Base-by-base conservation (phyloP, 1,140 invertebrate genomes). In the Pseudomyrmex pallidus region DNA sequence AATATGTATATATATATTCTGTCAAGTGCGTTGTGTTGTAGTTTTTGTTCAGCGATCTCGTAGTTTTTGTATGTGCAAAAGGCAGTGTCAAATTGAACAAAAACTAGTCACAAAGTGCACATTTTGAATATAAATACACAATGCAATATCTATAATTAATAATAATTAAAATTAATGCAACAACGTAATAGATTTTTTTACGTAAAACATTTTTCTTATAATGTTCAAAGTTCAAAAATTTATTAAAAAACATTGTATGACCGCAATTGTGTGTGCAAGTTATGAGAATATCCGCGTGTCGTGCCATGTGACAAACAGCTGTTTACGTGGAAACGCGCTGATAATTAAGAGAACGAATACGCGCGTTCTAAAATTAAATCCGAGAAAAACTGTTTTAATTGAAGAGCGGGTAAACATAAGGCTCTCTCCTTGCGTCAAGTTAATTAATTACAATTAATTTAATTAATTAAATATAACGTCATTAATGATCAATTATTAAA, bases 111-210 rank as follows among this genome's bases (percentile, higher is more conserved):
- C 20, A 56, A 8, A 10, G 54, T 56, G n/a, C 12, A n/a, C 17
- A 35, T 15, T 25, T 66, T 56, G 17, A 35, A 22, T 22, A 52
- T 46, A 62, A 25, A 46, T 13, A 20, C 54, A 63, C 50, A 57
- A 72, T 80, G 66, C 50, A 66, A 72, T 80, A 66, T 66, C 50
- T 57, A 72, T 80, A 35, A 35, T 25, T 10, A 61, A 67, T 63
- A 56, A 1, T 8, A 2, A 52, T 44, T 10, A 52, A 12, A 3
- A 4, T n/a, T 67, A 48, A 67, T 15, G 4, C 35, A 13, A 46
- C 35, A 13, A 46, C 0, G 10, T 22, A 50, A 44, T 7, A 7
- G 35, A 35, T 35, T 35, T 35, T 35, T 35, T 35, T 35, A 35
- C 35, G 35, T 35, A 35, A 5, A 46, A 46, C 9, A 50, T 13